These are phyloP conservation scores for Forbesichthys agassizii DNA, from an alignment of 2,113 vertebrate species.

Conservation along the genomic window DNA sequence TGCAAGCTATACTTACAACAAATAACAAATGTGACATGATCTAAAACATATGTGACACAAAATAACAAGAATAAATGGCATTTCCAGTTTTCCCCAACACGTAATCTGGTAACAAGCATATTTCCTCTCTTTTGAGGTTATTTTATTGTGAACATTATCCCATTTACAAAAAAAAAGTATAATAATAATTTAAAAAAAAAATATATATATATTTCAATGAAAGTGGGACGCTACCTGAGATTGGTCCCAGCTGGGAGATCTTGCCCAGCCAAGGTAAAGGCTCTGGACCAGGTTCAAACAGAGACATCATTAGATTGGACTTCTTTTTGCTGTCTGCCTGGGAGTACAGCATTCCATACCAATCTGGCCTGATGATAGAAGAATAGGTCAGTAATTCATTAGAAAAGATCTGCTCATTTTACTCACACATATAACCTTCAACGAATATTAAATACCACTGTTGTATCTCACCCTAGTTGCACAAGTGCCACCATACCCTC, in stretches of 20 bases:
- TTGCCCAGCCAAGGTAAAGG: constrained; percentile 96
- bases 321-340: constrained; percentile 99
- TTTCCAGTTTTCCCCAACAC: no score
- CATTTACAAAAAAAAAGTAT: no score
- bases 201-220: no score
- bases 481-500: constrained; percentile 99
- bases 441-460: neutral
- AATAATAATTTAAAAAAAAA: no score
- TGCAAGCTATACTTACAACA: no score
- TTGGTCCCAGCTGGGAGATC: constrained; percentile 91
- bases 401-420: neutral
- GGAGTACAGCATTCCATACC: constrained; percentile 98
- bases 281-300: constrained; percentile 91
- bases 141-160: no score
- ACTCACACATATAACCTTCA: neutral
- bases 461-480: constrained; percentile 86
- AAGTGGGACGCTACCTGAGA: constrained; percentile 84
- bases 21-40: no score
- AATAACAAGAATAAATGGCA: no score
- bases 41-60: no score
- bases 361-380: constrained; percentile 81
- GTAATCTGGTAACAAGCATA: no score
- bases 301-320: constrained; percentile 98
- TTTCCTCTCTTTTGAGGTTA: no score
- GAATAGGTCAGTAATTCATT: neutral